phyloP scores from a whole-genome alignment of 2,888 invertebrate species.

The Imbricaverruca yamaguchii region DNA sequence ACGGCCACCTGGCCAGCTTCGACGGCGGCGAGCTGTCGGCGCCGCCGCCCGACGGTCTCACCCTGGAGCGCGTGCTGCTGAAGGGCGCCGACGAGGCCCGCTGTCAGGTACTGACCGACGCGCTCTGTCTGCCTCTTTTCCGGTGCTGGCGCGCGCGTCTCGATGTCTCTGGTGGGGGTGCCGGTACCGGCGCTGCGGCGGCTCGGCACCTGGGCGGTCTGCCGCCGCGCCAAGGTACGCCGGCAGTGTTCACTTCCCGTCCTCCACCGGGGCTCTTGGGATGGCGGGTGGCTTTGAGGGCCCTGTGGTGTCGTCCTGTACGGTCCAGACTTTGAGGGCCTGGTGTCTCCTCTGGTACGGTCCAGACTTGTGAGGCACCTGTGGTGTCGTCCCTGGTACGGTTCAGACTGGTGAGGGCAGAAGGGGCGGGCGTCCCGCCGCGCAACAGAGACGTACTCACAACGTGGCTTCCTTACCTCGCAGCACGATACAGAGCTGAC shows the following conservation, averaged over 20 bases:
- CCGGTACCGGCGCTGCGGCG: background rate
- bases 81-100: background rate
- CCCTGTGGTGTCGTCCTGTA: too few relatives aligned
- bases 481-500: too few relatives aligned
- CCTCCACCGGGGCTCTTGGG: background rate
- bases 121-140: background rate
- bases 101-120: background rate
- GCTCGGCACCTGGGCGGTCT: background rate
- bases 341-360: too few relatives aligned
- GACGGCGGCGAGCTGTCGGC: background rate
- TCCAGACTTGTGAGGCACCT: too few relatives aligned
- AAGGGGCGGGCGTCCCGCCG: too few relatives aligned
- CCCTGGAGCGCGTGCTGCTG: background rate
- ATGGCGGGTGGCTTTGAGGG: too few relatives aligned
- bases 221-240: background rate
- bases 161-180: background rate
- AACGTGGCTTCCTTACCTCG: too few relatives aligned
- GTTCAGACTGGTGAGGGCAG: too few relatives aligned
- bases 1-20: background rate
- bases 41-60: background rate
- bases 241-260: background rate
- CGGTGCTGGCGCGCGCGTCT: background rate
- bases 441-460: too few relatives aligned
- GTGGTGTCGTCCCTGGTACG: too few relatives aligned
- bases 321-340: too few relatives aligned